Base-by-base conservation (phyloP, 1,140 invertebrate species). In the Drosophila kohkoa region DNA sequence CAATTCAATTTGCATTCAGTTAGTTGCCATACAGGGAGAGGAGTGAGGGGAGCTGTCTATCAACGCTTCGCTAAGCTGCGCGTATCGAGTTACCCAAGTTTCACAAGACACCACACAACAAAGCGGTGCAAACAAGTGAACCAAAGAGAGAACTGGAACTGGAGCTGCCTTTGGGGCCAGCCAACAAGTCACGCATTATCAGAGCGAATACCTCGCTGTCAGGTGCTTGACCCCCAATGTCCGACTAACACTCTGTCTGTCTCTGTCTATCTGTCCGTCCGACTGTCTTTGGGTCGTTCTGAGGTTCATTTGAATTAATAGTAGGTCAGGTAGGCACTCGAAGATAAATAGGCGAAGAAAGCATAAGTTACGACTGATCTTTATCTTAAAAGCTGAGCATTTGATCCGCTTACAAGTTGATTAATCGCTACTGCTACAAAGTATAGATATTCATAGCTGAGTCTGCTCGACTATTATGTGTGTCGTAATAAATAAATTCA, bases 181-280 rank as follows among this genome's bases (percentile, higher is more conserved):
- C 55, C 60, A 64, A 62, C 58, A 54, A 87, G 83, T 81, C 85
- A 83, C 85, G 80, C 83, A 89, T 83, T 83, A 88, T 88, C 83
- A 88, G 85, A 86, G 79, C 72, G 73, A 82, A 78, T 60, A 43
- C 57, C 64, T 55, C 28, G 28, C 38, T 35, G 49, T 35, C 63
- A 77, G 83, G 83, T 87, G 83, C 67, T 87, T 87, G 85, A 87
- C 83, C 83, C 7, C 68, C 32, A 2, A 25, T 54, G 10, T 60
- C 25, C 25, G 59, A 55, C 25, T 43, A n/a, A 43, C 41, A 43
- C 5, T 32, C 35, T 38, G 35, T 10, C 30, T 2, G 30, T 32
- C 55, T 30, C 52, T 35, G 28, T 58, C 51, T 59, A 49, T 62
- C 65, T 43, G 10, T 54, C 25, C 4, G 54, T 32, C 52, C 48